Base-by-base conservation (phyloP, 2,888 invertebrate species). In the Protula sp. region DNA sequence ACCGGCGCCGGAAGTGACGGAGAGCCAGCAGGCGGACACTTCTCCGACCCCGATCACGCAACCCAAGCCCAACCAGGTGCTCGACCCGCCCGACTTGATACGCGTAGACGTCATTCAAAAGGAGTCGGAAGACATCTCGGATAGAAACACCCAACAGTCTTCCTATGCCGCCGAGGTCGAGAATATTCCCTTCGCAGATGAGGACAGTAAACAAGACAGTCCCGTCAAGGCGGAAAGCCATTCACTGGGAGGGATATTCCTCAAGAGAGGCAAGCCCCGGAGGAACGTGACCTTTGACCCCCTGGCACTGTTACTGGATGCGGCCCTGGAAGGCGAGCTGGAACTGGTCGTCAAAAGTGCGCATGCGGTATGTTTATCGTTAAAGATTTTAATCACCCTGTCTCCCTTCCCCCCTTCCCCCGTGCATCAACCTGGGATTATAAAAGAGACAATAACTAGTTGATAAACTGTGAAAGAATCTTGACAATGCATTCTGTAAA, bases 261-360 rank as follows among this genome's bases (percentile, higher is more conserved):
- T 61, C 3, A 5, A 30, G 14, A 30, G 64, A 59, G 74, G 72
- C 56, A 76, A 77, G 62, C 70, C 72, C 19, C 75, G 74, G 61
- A 70, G 75, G 30, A 60, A 94, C 62, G 97, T 99, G 45, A 94
- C 94, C 79, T 99, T 99, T 78, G 98, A 99, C 85, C 98, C 99
- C 26, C 85, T 98, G 72, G 97, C 98, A 0, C 85, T 99, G 55
- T 85, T 99, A 54, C 84, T 99, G 74, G 99, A 99, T 82, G 98
- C 98, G 52, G 94, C 97, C 72, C 86, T 99, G 68, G 98, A 99
- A 82, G 99, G 99, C 48, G 98, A 99, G 81, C 85, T 98, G 76
- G 98, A 99, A 77, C 85, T 98, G 67, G 98, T 99, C 47, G 91
- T 89, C 83, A 91, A 92, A 82, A 95, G 95, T 54, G 94, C 97